Conservation (phyloP, 2,797 vertebrate species). For the Mycteria americana region DNA sequence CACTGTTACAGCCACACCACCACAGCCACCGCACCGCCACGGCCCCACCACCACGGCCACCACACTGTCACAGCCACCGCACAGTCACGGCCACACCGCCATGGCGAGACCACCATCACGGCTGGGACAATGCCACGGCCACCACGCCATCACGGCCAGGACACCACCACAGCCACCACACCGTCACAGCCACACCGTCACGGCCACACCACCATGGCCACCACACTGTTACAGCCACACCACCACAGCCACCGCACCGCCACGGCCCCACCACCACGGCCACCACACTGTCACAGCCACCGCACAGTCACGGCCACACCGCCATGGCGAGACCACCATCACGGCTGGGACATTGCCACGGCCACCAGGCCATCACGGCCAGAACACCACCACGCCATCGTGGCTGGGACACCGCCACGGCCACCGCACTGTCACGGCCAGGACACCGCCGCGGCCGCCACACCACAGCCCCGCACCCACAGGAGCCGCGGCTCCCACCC, state of each 20-base stretch:
- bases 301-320: background rate
- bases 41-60: rapidly evolving
- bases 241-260: too few species aligned
- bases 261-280: rapidly evolving
- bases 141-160: background rate
- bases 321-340: rapidly evolving
- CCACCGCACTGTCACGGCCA: rapidly evolving
- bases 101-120: too few species aligned
- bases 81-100: too few species aligned
- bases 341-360: background rate
- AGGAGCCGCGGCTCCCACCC: background rate
- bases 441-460: rapidly evolving
- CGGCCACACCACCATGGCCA: rapidly evolving
- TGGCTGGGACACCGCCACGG: too few species aligned
- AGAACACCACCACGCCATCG: background rate
- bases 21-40: too few species aligned
- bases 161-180: background rate
- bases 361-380: background rate
- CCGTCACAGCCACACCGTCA: too few species aligned
- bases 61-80: too few species aligned
- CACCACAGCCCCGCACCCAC: background rate
- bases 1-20: background rate
- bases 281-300: too few species aligned
- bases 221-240: too few species aligned
- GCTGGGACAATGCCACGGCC: background rate